Base-by-base conservation (phyloP, 1,140 invertebrate species). In the Cherax destructor region DNA sequence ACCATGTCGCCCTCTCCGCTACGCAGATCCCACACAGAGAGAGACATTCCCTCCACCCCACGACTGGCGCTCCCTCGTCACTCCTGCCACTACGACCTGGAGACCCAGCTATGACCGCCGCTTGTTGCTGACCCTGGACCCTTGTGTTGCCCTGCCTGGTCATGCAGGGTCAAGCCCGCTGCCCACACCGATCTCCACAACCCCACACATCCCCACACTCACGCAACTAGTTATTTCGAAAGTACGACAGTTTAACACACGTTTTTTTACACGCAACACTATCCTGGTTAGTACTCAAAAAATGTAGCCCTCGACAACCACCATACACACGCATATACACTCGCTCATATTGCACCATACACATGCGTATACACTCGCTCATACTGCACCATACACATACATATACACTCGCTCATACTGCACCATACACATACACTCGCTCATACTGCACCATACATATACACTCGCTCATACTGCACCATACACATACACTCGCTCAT, bases 11-110 rank as follows among this genome's bases (percentile, higher is more conserved):
- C 92, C 24, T 86, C 86, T 2, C 77, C 86, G 5, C 56, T 94
- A 13, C 21, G 93, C 59, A 79, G 94, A 21, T 94, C 94, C 3
- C 91, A 92, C n/a, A 94, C 94, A 0, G 94, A 94, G 78, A 89
- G 93, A 72, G 93, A 94, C 87, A 93, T 93, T 88, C 84, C 88
- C 50, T 92, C 84, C 41, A 89, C 81, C 47, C 86, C 90, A 5
- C 90, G 80, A n/a, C 90, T 92, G 81, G 72, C 88, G 16, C 86
- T 93, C 10, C 92, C 92, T 6, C 83, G 92, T 47, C 87, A 87
- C 49, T 93, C 92, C 4, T 93, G 91, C 47, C 92, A 93, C 91
- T 92, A 90, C 52, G 90, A 91, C 30, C 50, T 93, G 5, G 92
- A 93, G 84, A 90, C 90, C 7, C 86, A 92, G 30, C 88, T 93